Evolutionary conservation across 2,888 invertebrate genomes (phyloP), one percentile per base, ranked within the genome.

Genomic region (Incurvaria masculella): DNA sequence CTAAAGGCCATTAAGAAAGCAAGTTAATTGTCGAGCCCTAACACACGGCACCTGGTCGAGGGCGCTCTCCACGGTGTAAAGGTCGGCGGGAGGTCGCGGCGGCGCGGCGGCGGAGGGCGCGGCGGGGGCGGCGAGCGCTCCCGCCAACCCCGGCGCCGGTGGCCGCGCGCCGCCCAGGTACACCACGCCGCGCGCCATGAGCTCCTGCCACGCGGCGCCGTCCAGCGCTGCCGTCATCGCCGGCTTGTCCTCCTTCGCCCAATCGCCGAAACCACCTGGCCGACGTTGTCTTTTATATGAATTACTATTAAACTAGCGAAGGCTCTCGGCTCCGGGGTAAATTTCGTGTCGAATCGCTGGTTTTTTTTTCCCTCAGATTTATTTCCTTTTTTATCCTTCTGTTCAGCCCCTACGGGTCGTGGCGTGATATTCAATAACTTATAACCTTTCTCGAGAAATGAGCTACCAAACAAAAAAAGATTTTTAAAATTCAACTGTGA

Each of bases 151-250:
- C 49, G 47, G n/a, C 46, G 46, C 50, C 19, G 50, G 47, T 44
- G 51, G 53, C 41, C 59, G 57, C 43, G 60, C 61, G 47, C 78
- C 78, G 50, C 78, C 79, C 53, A 79, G 69, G 56, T 65, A 61
- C 27, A 79, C 53, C 55, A 55, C 57, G 2, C 83, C 83, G 52
- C 63, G 59, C 52, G 62, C 62, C 53, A 84, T 66, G 44, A 83
- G 68, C 33, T 62, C 61, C 58, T 73, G 76, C 69, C 83, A 82
- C 39, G 73, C 71, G 48, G 60, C 65, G 55, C 65, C 66, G 65
- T 83, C 80, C 51, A 83, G 68, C 49, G 64, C 59, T 27, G 68
- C 72, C 52, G 71, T 62, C 53, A 83, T 67, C n/a, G 78, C 72
- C 20, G 69, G 67, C 49, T 76, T 72, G 57, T 80, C 80, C 58